Evolutionary conservation across 1,140 invertebrate species (phyloP), one percentile per base, ranked within the genome.

Genomic region (Drosophila nikananu): DNA sequence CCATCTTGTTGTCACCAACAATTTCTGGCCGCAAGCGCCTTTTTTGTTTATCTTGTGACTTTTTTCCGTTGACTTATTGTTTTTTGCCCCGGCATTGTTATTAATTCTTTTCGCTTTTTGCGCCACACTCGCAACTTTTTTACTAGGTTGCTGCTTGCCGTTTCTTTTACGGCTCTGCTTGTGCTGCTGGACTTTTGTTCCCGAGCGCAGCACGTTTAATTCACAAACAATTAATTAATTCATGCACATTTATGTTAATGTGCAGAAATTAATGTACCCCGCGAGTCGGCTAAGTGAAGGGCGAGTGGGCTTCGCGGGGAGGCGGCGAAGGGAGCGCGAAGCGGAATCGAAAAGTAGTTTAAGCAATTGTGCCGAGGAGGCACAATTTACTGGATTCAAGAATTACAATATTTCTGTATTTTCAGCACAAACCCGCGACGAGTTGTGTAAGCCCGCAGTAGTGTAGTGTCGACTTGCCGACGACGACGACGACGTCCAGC

Each of bases 191-290:
- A 37, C 68, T 59, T 72, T 73, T 59, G 67, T 71, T 71, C 44
- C 44, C 41, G 39, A 46, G 49, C 64, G 70, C 68, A 80, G 83
- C 84, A 89, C 84, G 86, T 89, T 90, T 89, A 87, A 87, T 87
- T 87, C 84, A 89, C 87, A 90, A 89, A 89, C 84, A 89, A 84
- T 89, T 90, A 89, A 90, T 89, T 89, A 89, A 89, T 89, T 89
- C 84, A 89, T 89, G 84, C 84, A 89, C 55, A 90, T 84, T 90
- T 81, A 89, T 89, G 84, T 89, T 89, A 90, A 89, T 83, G 67
- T 87, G 80, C 83, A 83, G 72, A 83, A 86, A 87, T 89, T 75
- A 66, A 81, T 90, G 81, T 90, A 89, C 74, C 72, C 67, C 37
- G 25, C 44, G 23, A 46, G 42, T 30, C n/a, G 39, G 57, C 12